Conservation (phyloP, 2,797 vertebrate genomes). For the Lacerta agilis region DNA sequence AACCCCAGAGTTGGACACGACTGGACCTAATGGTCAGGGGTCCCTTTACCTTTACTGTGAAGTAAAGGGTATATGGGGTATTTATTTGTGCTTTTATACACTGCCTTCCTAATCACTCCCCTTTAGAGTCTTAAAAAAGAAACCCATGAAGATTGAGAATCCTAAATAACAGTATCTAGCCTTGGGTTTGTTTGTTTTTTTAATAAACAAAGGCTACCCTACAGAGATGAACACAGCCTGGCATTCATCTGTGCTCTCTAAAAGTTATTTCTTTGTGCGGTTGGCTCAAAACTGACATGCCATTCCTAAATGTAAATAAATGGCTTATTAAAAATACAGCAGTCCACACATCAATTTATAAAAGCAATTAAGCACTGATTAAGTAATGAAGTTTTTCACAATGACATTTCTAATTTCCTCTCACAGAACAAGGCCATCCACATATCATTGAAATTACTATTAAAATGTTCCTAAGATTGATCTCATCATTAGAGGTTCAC, state of each 20-base stretch:
- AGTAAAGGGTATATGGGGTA: too few relatives aligned
- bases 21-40: too few relatives aligned
- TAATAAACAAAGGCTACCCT: not conserved
- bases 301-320: slow-evolving; percentile 17
- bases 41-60: too few relatives aligned
- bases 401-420: slow-evolving; percentile 32
- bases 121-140: not conserved
- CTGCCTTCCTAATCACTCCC: too few relatives aligned
- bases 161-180: not conserved
- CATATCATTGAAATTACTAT: slow-evolving; percentile 22
- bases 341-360: slow-evolving; percentile 16
- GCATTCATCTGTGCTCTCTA: not conserved
- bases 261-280: not conserved
- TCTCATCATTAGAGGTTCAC: not conserved
- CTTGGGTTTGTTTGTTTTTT: not conserved
- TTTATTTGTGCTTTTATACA: not conserved
- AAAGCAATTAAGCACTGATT: slow-evolving; percentile 26
- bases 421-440: slow-evolving; percentile 2
- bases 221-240: not conserved
- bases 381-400: slow-evolving; percentile 29
- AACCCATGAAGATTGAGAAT: not conserved
- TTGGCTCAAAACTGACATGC: slow-evolving; percentile 3
- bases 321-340: slow-evolving; percentile 19
- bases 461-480: slow-evolving; percentile 16
- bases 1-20: too few relatives aligned